These are phyloP conservation scores for Aleiodes sp. DNA, from an alignment of 1,140 invertebrate species.

Conservation along the genomic window DNA sequence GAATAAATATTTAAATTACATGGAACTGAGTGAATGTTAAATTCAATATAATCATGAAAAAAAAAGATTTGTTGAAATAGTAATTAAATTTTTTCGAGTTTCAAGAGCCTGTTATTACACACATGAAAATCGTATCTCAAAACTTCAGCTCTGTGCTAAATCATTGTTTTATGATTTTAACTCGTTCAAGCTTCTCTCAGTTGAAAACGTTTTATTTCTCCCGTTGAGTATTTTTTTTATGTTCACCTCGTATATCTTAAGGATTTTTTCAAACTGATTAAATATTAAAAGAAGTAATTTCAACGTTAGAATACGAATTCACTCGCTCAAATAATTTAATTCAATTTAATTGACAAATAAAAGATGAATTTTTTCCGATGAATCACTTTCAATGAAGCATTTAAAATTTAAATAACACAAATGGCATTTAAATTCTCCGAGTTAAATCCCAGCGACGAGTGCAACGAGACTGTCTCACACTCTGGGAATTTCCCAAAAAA, in stretches of 20 bases:
- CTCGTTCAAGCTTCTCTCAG: neutral
- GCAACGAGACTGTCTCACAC: neutral
- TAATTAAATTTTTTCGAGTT: neutral
- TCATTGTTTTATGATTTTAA: slow-evolving; percentile 2
- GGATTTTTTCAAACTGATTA: too few relatives aligned
- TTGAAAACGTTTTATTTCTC: neutral
- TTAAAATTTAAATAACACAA: slow-evolving; percentile 2
- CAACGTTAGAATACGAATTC: too few relatives aligned
- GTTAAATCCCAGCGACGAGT: neutral
- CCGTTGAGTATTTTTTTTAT: neutral
- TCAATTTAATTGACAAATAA: too few relatives aligned
- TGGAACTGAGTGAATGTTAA: too few relatives aligned
- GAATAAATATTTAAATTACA: neutral
- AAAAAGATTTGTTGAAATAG: neutral
- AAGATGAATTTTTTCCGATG: neutral
- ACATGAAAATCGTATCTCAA: neutral
- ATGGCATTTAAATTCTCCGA: neutral
- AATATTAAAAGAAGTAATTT: too few relatives aligned
- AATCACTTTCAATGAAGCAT: neutral
- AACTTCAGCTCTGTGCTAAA: neutral
- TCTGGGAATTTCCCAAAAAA: neutral
- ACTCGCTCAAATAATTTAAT: too few relatives aligned
- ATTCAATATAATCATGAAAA: neutral
- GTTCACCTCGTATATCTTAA: neutral
- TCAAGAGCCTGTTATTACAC: neutral